Evolutionary conservation across 1,140 invertebrate genomes (phyloP).

Genomic region (Pseudomyrmex cubaensis): DNA sequence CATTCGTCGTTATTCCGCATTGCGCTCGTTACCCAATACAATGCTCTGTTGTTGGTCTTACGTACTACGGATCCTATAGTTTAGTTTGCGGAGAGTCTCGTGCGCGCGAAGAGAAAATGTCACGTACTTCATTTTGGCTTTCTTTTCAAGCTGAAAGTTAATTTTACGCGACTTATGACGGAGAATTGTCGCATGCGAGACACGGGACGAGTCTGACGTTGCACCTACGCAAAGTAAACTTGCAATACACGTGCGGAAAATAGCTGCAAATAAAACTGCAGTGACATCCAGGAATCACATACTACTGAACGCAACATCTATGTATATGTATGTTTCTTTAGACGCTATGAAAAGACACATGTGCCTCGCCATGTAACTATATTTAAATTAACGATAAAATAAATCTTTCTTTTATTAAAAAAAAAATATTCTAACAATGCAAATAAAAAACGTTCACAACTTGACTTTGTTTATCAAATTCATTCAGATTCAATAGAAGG

Average conservation of each 20-base stretch:
- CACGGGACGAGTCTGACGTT: neutral
- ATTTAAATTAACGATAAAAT: neutral
- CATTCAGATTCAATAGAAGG: neutral
- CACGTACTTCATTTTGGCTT: neutral
- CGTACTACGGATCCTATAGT: neutral
- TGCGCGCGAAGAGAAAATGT: neutral
- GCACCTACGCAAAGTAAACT: conserved; percentile 26
- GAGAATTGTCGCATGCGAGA: neutral
- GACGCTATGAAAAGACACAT: neutral
- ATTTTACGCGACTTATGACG: conserved; percentile 24
- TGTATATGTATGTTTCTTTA: neutral
- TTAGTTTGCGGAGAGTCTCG: neutral
- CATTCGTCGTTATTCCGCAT: neutral
- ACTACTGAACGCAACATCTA: neutral
- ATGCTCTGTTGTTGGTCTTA: neutral
- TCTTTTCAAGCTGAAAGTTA: conserved; percentile 15
- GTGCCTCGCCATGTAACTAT: too few species aligned
- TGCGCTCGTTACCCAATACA: neutral
- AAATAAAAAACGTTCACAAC: neutral
- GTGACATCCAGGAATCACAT: neutral
- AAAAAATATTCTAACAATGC: neutral
- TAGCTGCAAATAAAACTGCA: conserved; percentile 18
- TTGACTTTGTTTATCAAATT: neutral
- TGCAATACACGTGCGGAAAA: conserved; percentile 5
- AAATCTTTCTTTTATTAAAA: neutral